phyloP scores from a whole-genome alignment of 1,140 invertebrate species.

The Ostrea edulis region DNA sequence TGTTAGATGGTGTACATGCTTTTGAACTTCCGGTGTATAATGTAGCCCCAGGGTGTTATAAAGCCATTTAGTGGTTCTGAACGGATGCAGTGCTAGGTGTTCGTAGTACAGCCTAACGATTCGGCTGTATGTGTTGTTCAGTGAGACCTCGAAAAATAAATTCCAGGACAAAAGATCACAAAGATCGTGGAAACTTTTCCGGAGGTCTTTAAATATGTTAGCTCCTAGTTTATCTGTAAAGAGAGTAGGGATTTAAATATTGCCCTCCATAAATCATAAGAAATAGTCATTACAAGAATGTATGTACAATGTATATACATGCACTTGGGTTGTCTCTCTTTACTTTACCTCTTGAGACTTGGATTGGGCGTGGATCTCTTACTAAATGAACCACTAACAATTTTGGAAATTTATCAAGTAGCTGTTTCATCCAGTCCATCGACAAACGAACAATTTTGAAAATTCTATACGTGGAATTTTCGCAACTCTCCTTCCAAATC shows the following conservation, averaged over 20 bases:
- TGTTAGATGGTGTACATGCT: slow-evolving; percentile 1
- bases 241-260: background rate
- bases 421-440: slow-evolving; percentile 17
- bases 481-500: background rate
- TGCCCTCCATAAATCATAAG: too few species aligned
- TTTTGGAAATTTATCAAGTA: slow-evolving; percentile 37
- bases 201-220: slow-evolving; percentile 2
- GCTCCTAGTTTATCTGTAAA: slow-evolving; percentile 12
- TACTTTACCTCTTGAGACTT: slow-evolving; percentile 3
- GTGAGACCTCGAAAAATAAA: background rate
- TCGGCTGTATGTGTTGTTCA: background rate
- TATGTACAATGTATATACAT: too few species aligned
- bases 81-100: background rate
- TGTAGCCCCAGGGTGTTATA: background rate
- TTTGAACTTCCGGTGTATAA: background rate
- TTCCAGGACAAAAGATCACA: slow-evolving; percentile 2
- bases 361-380: slow-evolving; percentile 40
- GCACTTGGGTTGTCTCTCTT: background rate
- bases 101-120: background rate
- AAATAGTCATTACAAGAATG: too few species aligned
- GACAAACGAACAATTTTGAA: slow-evolving; percentile 45
- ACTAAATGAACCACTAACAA: slow-evolving; percentile 45
- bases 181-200: background rate
- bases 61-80: background rate
- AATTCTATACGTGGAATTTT: slow-evolving; percentile 5